Base-by-base conservation (phyloP, 2,888 invertebrate genomes). In the Agriopis aurantiaria region DNA sequence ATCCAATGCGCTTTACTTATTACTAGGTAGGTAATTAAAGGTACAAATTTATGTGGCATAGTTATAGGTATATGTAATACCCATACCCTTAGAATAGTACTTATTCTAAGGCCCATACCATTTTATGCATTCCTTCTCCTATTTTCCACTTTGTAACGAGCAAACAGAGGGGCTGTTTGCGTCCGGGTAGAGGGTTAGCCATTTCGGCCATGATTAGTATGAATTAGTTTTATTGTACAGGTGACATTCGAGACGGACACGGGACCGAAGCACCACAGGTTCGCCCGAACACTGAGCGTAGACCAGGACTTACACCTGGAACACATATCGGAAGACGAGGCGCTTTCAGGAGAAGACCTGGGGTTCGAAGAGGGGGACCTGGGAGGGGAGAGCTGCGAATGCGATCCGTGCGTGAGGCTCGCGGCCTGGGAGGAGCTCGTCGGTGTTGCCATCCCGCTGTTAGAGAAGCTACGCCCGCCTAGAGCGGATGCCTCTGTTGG, bases 391-490 rank as follows among this genome's bases (percentile, higher is more conserved):
- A 90, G 89, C 66, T 95, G 95, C 55, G 83, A 82, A 0, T 91
- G 95, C 58, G 88, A 78, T 0, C 86, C 92, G 0, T 94, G 94
- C 60, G 76, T 80, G 23, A 77, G 90, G 8, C 89, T 95, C 12
- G 90, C 91, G 1, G 86, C 96, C 11, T 97, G 97, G 97, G 97
- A 97, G 85, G 96, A 97, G 80, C 96, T 97, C 81, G 96, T 96
- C 1, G 95, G 95, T 17, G 97, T 97, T 0, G 97, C 97, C 0
- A 96, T 97, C 52, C 97, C 97, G 79, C 88, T 97, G 69, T 84
- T 97, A 73, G 97, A 97, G 82, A 95, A 95, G 78, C 91, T 96
- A 43, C 94, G 95, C 3, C 93, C 94, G 2, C 80, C 85, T 0
- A 79, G 86, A 40, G 82, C 87, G 1, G 93, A 94, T 49, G 93